Percentiles rank a stretch among this genome's conserved stretches.
phyloP scores from a whole-genome alignment of 2,797 vertebrate genomes.

The Aulostomus chinensis region DNA sequence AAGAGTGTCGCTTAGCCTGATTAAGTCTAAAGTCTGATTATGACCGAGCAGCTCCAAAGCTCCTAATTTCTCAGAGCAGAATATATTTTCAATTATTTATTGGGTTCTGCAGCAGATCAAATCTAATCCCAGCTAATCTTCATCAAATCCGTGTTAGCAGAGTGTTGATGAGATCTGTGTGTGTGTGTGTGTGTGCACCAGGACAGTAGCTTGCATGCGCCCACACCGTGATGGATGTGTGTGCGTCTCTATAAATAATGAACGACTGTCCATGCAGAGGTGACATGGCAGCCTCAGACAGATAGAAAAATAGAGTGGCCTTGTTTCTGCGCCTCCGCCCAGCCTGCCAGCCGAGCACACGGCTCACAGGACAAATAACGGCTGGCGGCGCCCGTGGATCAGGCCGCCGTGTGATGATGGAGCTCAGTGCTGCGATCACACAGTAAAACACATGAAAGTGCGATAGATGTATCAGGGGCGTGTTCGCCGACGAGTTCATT shows the following conservation, averaged over 20 bases:
- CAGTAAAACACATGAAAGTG: slow-evolving; percentile 13
- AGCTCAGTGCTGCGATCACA: slow-evolving; percentile 45
- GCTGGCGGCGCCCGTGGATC: no score
- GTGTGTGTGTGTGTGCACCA: slow-evolving; percentile 5
- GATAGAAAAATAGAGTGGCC: slow-evolving; percentile 59
- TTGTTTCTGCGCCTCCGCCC: slow-evolving; percentile 70
- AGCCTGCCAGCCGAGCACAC: no score
- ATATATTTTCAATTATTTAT: slow-evolving; percentile 68
- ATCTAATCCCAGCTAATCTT: slow-evolving; percentile 77
- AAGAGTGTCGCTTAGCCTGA: slow-evolving; percentile 1
- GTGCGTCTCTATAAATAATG: slow-evolving; percentile 68
- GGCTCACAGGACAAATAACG: slow-evolving; percentile 64
- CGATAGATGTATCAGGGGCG: slow-evolving; percentile 31
- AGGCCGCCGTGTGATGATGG: no score
- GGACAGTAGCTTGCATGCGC: not conserved
- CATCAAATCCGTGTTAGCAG: slow-evolving; percentile 60
- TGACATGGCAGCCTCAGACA: slow-evolving; percentile 34
- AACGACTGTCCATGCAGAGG: slow-evolving; percentile 49
- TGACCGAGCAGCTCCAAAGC: slow-evolving; percentile 32
- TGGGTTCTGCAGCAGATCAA: slow-evolving; percentile 61
- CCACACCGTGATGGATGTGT: not conserved
- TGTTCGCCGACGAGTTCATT: slow-evolving; percentile 55
- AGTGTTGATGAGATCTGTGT: slow-evolving; percentile 24
- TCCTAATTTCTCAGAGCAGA: slow-evolving; percentile 52
- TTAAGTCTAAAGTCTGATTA: no score